These are phyloP conservation scores for Pachycephus smyrnensis DNA, from an alignment of 2,888 invertebrate species.

Conservation along the genomic window DNA sequence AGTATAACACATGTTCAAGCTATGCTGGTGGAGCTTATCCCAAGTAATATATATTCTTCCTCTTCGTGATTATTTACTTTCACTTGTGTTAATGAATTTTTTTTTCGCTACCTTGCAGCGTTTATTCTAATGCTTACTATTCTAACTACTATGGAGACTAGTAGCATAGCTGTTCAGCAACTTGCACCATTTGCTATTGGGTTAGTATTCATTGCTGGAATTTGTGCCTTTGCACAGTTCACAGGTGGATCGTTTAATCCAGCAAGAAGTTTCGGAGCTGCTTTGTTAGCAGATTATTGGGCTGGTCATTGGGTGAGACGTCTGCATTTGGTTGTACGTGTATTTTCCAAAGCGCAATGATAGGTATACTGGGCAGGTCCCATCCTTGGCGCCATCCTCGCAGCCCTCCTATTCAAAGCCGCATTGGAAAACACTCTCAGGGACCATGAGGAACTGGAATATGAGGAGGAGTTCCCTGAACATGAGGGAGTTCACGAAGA, in stretches of 20 bases:
- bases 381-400: not conserved
- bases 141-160: constrained; percentile 9
- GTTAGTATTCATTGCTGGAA: constrained; percentile 3
- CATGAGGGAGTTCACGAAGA: not conserved
- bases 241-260: constrained; percentile 10
- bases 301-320: constrained; percentile 6
- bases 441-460: not conserved
- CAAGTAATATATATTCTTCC: not conserved
- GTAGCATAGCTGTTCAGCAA: not conserved
- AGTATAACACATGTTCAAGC: constrained; percentile 7
- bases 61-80: not conserved
- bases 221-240: not conserved
- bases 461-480: not conserved
- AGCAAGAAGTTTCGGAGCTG: constrained; percentile 11
- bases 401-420: constrained; percentile 10
- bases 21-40: constrained; percentile 4
- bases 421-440: not conserved
- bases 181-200: constrained; percentile 10
- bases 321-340: not conserved
- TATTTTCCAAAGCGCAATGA: not conserved
- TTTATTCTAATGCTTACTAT: constrained; percentile 10
- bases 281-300: constrained; percentile 7
- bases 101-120: not conserved
- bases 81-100: not conserved
- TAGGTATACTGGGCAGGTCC: constrained; percentile 8